phyloP scores from a whole-genome alignment of 2,797 vertebrate genomes.

The Tachyglossus aculeatus region DNA sequence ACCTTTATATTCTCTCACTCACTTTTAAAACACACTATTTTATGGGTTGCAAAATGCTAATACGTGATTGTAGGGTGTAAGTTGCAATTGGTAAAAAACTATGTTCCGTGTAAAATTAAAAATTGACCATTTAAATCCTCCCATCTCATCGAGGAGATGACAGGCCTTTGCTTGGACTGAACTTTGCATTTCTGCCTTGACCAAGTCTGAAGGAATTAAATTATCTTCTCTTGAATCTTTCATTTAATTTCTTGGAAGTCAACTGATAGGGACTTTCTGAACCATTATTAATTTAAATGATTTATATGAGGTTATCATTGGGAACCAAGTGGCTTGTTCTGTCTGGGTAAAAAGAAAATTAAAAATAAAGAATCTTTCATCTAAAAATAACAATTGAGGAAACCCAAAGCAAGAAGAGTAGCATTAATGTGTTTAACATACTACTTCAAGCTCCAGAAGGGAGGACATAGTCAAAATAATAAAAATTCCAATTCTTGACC shows the following conservation, averaged over 20 bases:
- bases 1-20: too few species aligned
- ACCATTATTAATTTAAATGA: constrained; percentile 12
- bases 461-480: neutral
- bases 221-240: constrained; percentile 24
- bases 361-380: neutral
- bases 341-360: neutral
- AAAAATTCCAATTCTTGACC: neutral
- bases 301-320: constrained; percentile 28
- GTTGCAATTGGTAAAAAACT: too few species aligned
- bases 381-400: constrained; percentile 18
- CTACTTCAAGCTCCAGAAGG: constrained; percentile 1
- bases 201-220: constrained; percentile 20
- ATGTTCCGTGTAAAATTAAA: too few species aligned
- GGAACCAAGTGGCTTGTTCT: constrained; percentile 4
- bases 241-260: constrained; percentile 20
- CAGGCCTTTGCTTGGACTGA: neutral
- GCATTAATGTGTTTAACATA: neutral
- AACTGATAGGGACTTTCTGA: constrained; percentile 22
- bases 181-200: neutral
- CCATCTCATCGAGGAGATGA: too few species aligned
- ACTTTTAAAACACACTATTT: too few species aligned
- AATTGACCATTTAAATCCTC: too few species aligned
- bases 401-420: neutral
- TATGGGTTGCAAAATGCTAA: too few species aligned
- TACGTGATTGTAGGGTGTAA: too few species aligned